Evolutionary conservation across 1,140 invertebrate genomes (phyloP), one percentile per base, ranked within the genome.

Genomic region (Meloidogyne exigua): DNA sequence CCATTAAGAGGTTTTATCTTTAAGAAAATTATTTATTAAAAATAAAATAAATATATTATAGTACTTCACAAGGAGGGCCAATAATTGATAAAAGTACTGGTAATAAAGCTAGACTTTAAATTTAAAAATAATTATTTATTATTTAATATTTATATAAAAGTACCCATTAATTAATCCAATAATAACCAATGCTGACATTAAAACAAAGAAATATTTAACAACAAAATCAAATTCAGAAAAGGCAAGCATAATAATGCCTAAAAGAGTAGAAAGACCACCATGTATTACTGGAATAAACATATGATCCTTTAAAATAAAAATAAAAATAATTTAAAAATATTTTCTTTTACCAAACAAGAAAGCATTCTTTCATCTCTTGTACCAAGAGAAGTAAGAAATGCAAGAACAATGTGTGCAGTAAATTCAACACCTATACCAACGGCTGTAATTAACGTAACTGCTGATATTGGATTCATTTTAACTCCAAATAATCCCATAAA

Each of bases 161-260:
- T 39, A 39, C 11, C 95, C 94, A 89, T 98, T 98, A 13, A 95
- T 88, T 68, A 81, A 63, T 69, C 95, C 94, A 76, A 96, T 91
- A 18, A 93, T 88, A 11, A 97, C 92, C 0, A 96, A 90, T 18
- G 92, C 92, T 5, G 93, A 88, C 63, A 96, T 89, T 13, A 95
- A 91, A 79, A 92, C 91, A 88, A 95, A 95, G 88, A 96, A 95
- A 89, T 97, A 94, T 79, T 92, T 91, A 44, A 95, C 92, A 73
- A 98, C 94, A 87, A 98, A 98, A 81, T 96, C 95, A 88, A 98
- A 98, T 79, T 97, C 94, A 36, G 95, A 95, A 72, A 94, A 93
- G 2, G 92, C 93, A 32, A 98, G 89, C 92, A 97, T 92, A 57
- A 90, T 88, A 2, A 95, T 92, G 0, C 94, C 93, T 36, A 96